phyloP scores from a whole-genome alignment of 2,888 invertebrate genomes.

The Eumacrocentrus americanus region DNA sequence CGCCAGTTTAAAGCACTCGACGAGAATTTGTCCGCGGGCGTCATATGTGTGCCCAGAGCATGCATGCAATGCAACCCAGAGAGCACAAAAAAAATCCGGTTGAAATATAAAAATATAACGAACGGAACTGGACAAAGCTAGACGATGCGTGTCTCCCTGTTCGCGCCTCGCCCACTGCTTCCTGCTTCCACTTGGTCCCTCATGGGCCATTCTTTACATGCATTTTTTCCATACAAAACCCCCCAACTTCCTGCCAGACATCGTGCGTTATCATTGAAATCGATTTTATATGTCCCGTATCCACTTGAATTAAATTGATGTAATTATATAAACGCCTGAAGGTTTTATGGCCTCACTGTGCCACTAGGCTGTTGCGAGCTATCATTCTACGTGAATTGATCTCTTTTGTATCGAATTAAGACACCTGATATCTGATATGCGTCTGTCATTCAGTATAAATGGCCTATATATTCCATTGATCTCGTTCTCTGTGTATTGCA shows the following conservation, averaged over 20 bases:
- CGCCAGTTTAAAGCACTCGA: neutral
- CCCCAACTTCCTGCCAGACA: neutral
- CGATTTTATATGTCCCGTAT: neutral
- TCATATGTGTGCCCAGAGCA: no score
- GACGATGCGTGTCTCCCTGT: slow-evolving; percentile 35
- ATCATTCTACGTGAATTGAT: no score
- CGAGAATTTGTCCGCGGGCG: neutral
- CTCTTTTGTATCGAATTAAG: no score
- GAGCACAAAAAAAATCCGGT: neutral
- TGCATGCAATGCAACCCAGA: neutral
- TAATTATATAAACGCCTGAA: no score
- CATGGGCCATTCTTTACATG: slow-evolving; percentile 24
- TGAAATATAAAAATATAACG: slow-evolving; percentile 17
- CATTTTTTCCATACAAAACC: slow-evolving; percentile 9
- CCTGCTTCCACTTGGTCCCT: slow-evolving; percentile 30
- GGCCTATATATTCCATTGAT: neutral
- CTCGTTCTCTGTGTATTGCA: no score
- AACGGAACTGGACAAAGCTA: slow-evolving; percentile 25
- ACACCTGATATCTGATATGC: neutral
- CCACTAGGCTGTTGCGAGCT: no score
- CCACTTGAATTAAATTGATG: no score
- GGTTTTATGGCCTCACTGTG: no score
- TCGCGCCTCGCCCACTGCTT: slow-evolving; percentile 30
- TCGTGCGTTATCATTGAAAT: neutral
- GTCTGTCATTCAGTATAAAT: neutral